Conservation (phyloP, 2,113 vertebrate genomes). For the Acinonyx jubatus region DNA sequence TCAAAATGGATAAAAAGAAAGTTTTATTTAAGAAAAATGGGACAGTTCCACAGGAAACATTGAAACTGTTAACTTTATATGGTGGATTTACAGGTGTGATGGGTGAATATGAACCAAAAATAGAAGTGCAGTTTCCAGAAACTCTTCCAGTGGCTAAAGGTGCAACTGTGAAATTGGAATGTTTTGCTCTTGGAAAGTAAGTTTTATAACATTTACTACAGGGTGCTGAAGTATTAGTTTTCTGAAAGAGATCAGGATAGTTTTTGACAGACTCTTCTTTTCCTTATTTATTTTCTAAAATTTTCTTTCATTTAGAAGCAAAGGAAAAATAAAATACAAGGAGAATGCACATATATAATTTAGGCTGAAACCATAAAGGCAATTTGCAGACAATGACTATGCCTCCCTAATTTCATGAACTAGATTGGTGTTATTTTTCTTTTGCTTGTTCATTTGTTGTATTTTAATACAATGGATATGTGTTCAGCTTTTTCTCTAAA, state of each 20-base stretch:
- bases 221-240: not conserved
- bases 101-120: constrained; percentile 99
- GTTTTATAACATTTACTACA: constrained; percentile 63
- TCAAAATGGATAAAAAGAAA: not conserved
- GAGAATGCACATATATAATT: not conserved
- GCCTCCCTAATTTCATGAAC: not conserved
- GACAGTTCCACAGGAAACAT: not conserved
- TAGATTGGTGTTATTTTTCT: not conserved
- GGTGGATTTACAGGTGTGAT: constrained; percentile 90
- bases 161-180: constrained; percentile 94
- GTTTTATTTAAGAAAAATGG: not conserved
- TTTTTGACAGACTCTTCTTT: not conserved
- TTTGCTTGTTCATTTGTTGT: not conserved
- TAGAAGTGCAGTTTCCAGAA: constrained; percentile 98
- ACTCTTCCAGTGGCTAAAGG: constrained; percentile 94
- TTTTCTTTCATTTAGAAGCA: not conserved
- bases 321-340: not conserved
- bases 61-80: not conserved
- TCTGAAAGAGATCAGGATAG: not conserved
- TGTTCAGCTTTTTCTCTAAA: not conserved
- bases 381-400: not conserved
- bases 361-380: not conserved
- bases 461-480: not conserved
- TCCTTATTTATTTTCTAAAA: not conserved
- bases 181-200: constrained; percentile 98